Evolutionary conservation across 2,113 vertebrate genomes (phyloP).

Genomic region (Callopanchax toddi): DNA sequence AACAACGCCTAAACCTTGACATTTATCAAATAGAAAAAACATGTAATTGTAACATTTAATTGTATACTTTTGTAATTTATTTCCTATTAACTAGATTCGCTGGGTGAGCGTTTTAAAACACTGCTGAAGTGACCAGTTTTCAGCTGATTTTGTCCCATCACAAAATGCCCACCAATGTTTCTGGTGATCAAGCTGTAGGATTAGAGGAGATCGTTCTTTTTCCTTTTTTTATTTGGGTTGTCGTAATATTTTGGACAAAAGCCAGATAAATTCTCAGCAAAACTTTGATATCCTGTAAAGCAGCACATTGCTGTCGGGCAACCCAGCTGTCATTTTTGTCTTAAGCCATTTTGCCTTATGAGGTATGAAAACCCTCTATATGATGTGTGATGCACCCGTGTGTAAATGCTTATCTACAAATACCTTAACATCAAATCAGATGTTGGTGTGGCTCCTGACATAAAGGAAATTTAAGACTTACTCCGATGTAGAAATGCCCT

Average conservation of each 20-base stretch:
- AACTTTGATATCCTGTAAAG: conserved; percentile 28
- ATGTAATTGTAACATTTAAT: conserved; percentile 33
- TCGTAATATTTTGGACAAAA: conserved; percentile 25
- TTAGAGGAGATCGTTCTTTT: neutral
- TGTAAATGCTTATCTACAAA: conserved; percentile 42
- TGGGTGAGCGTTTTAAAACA: conserved; percentile 57
- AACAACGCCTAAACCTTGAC: conserved; percentile 44
- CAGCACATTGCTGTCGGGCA: conserved; percentile 18
- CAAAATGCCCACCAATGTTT: conserved; percentile 5
- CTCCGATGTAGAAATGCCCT: conserved; percentile 14
- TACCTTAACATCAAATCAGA: conserved; percentile 13
- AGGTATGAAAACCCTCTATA: conserved; percentile 47
- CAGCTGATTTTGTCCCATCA: conserved; percentile 24
- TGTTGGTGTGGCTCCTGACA: conserved; percentile 32
- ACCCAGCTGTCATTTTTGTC: conserved; percentile 63
- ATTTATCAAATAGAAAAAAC: conserved; percentile 24
- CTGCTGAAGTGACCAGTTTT: conserved; percentile 59
- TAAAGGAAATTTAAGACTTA: conserved; percentile 13
- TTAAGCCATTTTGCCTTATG: conserved; percentile 79
- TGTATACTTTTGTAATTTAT: conserved; percentile 70
- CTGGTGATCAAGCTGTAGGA: neutral
- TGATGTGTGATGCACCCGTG: conserved; percentile 51
- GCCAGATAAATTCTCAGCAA: conserved; percentile 20
- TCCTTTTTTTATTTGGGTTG: conserved; percentile 2
- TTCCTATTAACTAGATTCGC: conserved; percentile 46